phyloP scores from a whole-genome alignment of 2,113 vertebrate genomes.

The Rhinogobius similis region DNA sequence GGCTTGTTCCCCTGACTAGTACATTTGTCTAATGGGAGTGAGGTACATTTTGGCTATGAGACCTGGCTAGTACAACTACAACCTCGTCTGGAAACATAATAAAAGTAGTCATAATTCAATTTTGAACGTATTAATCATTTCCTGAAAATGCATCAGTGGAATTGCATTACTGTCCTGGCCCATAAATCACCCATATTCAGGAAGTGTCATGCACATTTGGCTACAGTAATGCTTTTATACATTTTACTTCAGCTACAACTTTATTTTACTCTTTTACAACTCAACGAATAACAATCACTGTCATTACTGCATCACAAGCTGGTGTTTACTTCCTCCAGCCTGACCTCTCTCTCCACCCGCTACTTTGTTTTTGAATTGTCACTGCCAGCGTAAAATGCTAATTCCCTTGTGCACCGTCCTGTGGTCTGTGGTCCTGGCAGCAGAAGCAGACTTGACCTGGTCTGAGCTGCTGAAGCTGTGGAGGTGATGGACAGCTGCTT shows the following conservation, averaged over 20 bases:
- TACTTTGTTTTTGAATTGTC: slow-evolving; percentile 37
- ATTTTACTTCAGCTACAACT: slow-evolving; percentile 16
- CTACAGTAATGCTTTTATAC: neutral
- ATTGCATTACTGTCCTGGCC: neutral
- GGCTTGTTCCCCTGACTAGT: neutral
- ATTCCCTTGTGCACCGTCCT: slow-evolving; percentile 44
- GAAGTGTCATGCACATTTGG: slow-evolving; percentile 10
- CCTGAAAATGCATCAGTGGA: neutral
- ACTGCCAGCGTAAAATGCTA: slow-evolving; percentile 69
- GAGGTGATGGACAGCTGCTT: slow-evolving; percentile 57
- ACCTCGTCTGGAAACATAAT: neutral
- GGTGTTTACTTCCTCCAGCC: slow-evolving; percentile 45
- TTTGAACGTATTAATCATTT: neutral
- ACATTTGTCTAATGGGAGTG: neutral
- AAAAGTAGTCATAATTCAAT: slow-evolving; percentile 1
- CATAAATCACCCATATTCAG: neutral
- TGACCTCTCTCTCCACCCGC: slow-evolving; percentile 40
- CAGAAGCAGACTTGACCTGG: slow-evolving; percentile 31
- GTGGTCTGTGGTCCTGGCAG: slow-evolving; percentile 29
- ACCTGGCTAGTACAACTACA: neutral
- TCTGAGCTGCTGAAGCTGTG: slow-evolving; percentile 22
- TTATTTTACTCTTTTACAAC: slow-evolving; percentile 51
- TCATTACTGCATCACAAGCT: slow-evolving; percentile 42
- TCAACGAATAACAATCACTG: slow-evolving; percentile 37
- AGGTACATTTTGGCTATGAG: slow-evolving; percentile 13